Conservation (phyloP, 2,888 invertebrate genomes). For the Limnephilus lunatus region DNA sequence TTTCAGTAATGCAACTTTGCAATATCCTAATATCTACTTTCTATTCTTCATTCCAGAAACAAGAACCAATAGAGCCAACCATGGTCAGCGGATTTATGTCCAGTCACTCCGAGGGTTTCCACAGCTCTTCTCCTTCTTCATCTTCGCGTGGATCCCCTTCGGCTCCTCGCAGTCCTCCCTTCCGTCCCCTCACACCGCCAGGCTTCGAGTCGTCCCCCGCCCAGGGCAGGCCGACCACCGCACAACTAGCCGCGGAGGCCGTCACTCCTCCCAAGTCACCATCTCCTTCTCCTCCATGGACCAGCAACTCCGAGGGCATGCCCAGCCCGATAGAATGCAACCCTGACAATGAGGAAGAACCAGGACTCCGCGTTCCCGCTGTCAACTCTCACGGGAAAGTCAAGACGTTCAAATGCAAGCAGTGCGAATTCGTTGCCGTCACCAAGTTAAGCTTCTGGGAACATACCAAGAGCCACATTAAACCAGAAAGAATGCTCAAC, state of each 20-base stretch:
- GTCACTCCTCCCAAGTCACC: constrained; percentile 76
- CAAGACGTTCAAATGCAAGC: constrained; percentile 94
- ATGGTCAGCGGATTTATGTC: constrained; percentile 80
- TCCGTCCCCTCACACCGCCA: constrained; percentile 81
- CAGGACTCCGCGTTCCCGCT: constrained; percentile 80
- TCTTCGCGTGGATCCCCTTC: constrained; percentile 77
- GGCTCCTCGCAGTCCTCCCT: constrained; percentile 72
- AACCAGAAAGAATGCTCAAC: constrained; percentile 91
- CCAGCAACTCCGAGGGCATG: constrained; percentile 54
- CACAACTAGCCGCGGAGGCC: constrained; percentile 70
- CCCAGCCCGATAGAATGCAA: constrained; percentile 60
- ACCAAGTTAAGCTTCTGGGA: constrained; percentile 97
- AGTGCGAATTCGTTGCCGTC: constrained; percentile 89
- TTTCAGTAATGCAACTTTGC: neutral
- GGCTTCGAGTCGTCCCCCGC: constrained; percentile 74
- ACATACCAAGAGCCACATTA: constrained; percentile 94
- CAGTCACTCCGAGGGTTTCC: constrained; percentile 78
- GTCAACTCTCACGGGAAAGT: constrained; percentile 89
- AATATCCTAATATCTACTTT: constrained; percentile 2
- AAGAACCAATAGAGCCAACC: constrained; percentile 73
- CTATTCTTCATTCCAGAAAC: constrained; percentile 74
- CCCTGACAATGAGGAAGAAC: constrained; percentile 77
- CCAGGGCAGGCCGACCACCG: constrained; percentile 69
- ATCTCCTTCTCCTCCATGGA: constrained; percentile 68
- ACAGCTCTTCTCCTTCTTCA: constrained; percentile 79